A percentile compares a stretch with the other conserved stretches of the same genome.
phyloP scores from a whole-genome alignment of 2,888 invertebrate species.

The Nymphalis polychloros region DNA sequence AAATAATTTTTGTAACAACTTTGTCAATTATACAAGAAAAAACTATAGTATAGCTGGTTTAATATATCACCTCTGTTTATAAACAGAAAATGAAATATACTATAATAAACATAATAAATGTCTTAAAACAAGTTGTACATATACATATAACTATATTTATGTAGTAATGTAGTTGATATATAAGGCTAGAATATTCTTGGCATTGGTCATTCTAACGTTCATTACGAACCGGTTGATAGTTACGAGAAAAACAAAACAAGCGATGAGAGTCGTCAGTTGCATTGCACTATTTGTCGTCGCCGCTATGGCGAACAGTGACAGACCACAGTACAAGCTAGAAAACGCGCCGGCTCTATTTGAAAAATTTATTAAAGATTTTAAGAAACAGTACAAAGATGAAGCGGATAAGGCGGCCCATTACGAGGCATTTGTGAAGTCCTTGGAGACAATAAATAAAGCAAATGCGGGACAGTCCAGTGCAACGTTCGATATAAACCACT shows the following conservation, averaged over 20 bases:
- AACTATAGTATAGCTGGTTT: too few relatives aligned
- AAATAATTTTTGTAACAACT: too few relatives aligned
- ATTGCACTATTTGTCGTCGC: background rate
- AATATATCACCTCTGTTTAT: too few relatives aligned
- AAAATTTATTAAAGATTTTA: constrained; percentile 47
- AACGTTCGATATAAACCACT: constrained; percentile 50
- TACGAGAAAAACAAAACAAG: background rate
- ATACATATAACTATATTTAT: background rate
- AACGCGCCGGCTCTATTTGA: constrained; percentile 44
- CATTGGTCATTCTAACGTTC: background rate
- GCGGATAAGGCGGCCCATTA: constrained; percentile 50
- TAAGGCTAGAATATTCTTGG: background rate
- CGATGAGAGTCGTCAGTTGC: constrained; percentile 4
- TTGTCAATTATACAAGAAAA: too few relatives aligned
- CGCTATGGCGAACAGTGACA: constrained; percentile 3
- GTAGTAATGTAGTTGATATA: background rate
- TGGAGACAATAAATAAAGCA: constrained; percentile 47
- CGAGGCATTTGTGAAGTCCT: constrained; percentile 45
- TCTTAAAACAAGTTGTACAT: background rate
- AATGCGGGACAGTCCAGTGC: constrained; percentile 33
- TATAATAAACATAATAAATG: too few relatives aligned
- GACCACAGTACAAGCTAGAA: background rate
- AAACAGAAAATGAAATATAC: too few relatives aligned
- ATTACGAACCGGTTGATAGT: background rate
- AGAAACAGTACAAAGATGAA: constrained; percentile 51